phyloP scores from a whole-genome alignment of 2,113 vertebrate genomes.

The Phasianus colchicus region DNA sequence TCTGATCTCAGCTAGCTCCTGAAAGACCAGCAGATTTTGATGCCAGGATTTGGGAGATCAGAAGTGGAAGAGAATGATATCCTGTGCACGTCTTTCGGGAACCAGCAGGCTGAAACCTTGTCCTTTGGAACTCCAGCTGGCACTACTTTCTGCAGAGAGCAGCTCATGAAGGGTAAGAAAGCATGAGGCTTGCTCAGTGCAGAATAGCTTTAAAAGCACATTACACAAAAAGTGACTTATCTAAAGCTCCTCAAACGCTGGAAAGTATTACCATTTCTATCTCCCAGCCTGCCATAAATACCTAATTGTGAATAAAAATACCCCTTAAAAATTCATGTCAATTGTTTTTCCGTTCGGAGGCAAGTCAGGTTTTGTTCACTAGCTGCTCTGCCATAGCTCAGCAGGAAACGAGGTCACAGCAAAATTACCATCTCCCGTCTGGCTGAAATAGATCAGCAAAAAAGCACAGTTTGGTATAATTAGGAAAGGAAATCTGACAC shows the following conservation, averaged over 20 bases:
- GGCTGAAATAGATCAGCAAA: constrained; percentile 9
- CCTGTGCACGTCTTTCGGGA: background rate
- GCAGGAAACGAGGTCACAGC: background rate
- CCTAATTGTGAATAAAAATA: constrained; percentile 49
- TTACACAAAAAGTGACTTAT: constrained; percentile 20
- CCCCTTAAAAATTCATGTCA: constrained; percentile 34
- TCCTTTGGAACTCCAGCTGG: constrained; percentile 19
- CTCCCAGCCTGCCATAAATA: constrained; percentile 29
- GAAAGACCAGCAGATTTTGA: constrained; percentile 10
- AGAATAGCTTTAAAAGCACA: background rate
- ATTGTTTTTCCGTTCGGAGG: constrained; percentile 21
- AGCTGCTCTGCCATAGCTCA: background rate
- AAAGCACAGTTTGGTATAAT: background rate
- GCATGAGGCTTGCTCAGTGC: background rate
- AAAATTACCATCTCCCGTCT: background rate
- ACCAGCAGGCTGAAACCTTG: background rate
- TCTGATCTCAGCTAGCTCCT: constrained; percentile 16
- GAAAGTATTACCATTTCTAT: constrained; percentile 41
- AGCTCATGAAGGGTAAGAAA: constrained; percentile 10
- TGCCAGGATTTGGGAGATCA: background rate
- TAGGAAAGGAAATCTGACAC: constrained; percentile 3
- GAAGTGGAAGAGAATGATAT: background rate
- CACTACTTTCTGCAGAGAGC: background rate
- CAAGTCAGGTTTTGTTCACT: constrained; percentile 22
- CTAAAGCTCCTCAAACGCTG: constrained; percentile 22